phyloP scores from a whole-genome alignment of 2,888 invertebrate species.

The Cephus sareptanus region DNA sequence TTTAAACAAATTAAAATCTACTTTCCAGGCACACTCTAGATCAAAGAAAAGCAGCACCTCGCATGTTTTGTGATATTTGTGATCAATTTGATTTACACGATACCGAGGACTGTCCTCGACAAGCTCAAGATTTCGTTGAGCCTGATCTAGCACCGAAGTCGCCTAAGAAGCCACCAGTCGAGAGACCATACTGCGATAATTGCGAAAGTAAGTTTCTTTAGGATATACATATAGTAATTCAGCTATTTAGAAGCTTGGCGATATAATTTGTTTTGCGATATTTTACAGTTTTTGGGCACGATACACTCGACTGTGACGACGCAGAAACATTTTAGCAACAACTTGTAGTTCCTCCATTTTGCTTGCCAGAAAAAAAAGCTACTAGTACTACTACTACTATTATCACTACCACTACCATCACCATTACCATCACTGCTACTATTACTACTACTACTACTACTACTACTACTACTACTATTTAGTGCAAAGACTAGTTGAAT shows the following conservation, averaged over 20 bases:
- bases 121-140: constrained; percentile 72
- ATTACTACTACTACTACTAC: neutral
- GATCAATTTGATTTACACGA: constrained; percentile 97
- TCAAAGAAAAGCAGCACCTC: constrained; percentile 72
- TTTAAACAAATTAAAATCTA: neutral
- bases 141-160: constrained; percentile 66
- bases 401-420: neutral
- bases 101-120: constrained; percentile 95
- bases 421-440: neutral
- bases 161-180: constrained; percentile 58
- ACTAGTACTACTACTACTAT: constrained; percentile 5
- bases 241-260: constrained; percentile 6
- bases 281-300: constrained; percentile 88
- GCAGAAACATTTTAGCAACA: constrained; percentile 79
- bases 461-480: constrained; percentile 8
- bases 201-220: constrained; percentile 81
- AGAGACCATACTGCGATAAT: constrained; percentile 88
- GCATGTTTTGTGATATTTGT: constrained; percentile 97
- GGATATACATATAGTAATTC: neutral
- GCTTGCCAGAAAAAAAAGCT: constrained; percentile 18
- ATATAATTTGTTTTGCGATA: constrained; percentile 9
- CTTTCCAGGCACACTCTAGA: constrained; percentile 53
- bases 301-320: constrained; percentile 87
- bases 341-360: neutral
- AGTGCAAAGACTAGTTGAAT: constrained; percentile 27